Evolutionary conservation across 2,113 vertebrate species (phyloP), one percentile per base, ranked within the genome.

Genomic region (Zosterops borbonicus): DNA sequence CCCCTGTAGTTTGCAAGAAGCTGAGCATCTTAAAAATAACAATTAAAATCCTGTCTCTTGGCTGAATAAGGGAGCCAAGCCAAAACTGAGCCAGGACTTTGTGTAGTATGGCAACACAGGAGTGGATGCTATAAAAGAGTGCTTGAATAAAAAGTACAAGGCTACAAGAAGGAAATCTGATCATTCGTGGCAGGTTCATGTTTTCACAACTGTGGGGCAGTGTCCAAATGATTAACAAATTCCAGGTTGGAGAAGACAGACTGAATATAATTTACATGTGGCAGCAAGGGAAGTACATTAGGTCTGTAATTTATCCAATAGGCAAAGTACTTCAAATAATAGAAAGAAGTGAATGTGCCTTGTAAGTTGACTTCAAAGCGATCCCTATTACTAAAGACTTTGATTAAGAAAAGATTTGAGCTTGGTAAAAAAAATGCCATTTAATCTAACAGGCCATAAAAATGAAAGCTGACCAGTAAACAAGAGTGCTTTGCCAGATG

Each of bases 1-100:
- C 93, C 92, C 83, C 93, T 92, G 9, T 56, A 88, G 95, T 64
- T 44, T 68, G 41, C 50, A 77, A 88, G 71, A 92, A 85, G 67
- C 31, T 53, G 55, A 95, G 59, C 76, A 88, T 52, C 46, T 62
- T 69, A 44, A 24, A 56, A 83, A 75, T 56, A 69, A 47, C 3
- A 27, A 64, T 53, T 53, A 62, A 75, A 87, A 74, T 35, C 39
- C 11, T 16, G 4, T 64, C 25, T 70, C 44, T 47, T 83, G 29
- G 22, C 27, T 35, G 41, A 64, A 9, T 29, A 55, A 82, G 11
- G 21, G 14, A 79, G 21, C 9, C 49, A 87, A 79, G 29, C 16
- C 76, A 83, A 81, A 83, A 67, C 8, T 4, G 4, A 75, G 18
- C 25, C 27, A 82, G n/a, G 67, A 82, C 42, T 67, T 79, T 5